Conservation (phyloP, 92 coral and sea anemone genomes). For the Chrysogorgia sp. region DNA sequence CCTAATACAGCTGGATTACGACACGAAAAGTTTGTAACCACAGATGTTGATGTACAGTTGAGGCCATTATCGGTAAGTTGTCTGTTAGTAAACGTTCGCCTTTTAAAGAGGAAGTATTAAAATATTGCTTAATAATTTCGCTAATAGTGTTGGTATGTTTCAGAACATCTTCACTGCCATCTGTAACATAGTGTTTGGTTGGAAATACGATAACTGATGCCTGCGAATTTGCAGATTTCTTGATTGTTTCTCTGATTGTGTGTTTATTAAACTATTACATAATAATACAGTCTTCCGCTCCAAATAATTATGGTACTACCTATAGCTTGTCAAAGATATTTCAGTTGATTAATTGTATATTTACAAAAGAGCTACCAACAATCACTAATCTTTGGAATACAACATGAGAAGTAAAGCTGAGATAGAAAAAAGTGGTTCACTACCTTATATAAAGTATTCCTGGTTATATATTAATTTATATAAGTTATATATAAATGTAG, state of each 20-base stretch:
- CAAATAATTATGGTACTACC: too few species aligned
- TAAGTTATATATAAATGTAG: not conserved
- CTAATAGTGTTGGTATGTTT: not conserved
- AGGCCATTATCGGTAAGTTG: constrained; percentile 23
- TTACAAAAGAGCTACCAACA: not conserved
- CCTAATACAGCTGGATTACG: constrained; percentile 31
- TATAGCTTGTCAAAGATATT: too few species aligned
- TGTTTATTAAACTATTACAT: too few species aligned
- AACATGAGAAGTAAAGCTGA: not conserved
- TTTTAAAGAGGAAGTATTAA: not conserved
- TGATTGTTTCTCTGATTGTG: too few species aligned
- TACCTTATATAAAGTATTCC: constrained; percentile 14
- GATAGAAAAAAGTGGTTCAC: constrained; percentile 1
- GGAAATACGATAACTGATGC: too few species aligned
- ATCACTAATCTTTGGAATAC: not conserved
- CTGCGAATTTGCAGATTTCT: too few species aligned
- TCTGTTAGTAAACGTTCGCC: not conserved
- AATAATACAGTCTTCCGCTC: too few species aligned
- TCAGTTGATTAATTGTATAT: not conserved
- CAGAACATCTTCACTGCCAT: constrained; percentile 1
- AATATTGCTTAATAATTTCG: not conserved
- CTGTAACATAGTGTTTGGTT: too few species aligned
- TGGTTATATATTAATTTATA: not conserved
- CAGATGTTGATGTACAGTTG: constrained; percentile 44
- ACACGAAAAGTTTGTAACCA: constrained; percentile 17